Base-by-base conservation (phyloP, 2,797 vertebrate species). In the Melanotaenia pygmaea region DNA sequence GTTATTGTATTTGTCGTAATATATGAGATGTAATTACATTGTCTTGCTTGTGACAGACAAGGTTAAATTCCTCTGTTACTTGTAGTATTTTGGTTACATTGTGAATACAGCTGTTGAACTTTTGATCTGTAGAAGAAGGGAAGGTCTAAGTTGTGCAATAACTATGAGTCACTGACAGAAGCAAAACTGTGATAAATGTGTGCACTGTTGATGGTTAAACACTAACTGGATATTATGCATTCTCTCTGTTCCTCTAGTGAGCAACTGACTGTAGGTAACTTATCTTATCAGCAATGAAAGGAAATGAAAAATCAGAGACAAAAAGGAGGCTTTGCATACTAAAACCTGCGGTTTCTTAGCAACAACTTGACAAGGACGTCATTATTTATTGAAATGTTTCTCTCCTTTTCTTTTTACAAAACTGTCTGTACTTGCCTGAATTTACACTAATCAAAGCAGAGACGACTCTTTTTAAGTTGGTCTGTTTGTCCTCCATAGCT, bases 131-230 rank as follows among this genome's bases (percentile, higher is more conserved):
- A 7, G 65, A 32, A 3, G 66, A 43, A 22, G 3, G 16, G 14
- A 47, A 7, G 2, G 30, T n/a, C 16, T 13, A 5, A 72, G n/a
- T 50, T 28, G 32, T 40, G 45, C 8, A 47, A 47, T n/a, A 64
- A 85, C 62, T 75, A 70, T 61, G 70, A 80, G 75, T 78, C 71
- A 79, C 59, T 86, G 74, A 81, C 62, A 50, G 56, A 0, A 32
- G 20, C n/a, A 59, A 57, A 67, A 59, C 8, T 38, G 5, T 65
- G 57, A 66, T 60, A 26, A 62, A 74, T 50, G 0, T 45, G 6
- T 34, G 30, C 32, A 10, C 3, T 51, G 11, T 40, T 14, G 3
- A 1, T 20, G 0, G 7, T 76, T 51, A 71, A 72, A 69, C 67
- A 54, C 67, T 45, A 16, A 24, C 12, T 0, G 3, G 10, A 38